Evolutionary conservation across 1,140 invertebrate genomes (phyloP), one percentile per base, ranked within the genome.

Genomic region (Trypoxylus dichotomus): DNA sequence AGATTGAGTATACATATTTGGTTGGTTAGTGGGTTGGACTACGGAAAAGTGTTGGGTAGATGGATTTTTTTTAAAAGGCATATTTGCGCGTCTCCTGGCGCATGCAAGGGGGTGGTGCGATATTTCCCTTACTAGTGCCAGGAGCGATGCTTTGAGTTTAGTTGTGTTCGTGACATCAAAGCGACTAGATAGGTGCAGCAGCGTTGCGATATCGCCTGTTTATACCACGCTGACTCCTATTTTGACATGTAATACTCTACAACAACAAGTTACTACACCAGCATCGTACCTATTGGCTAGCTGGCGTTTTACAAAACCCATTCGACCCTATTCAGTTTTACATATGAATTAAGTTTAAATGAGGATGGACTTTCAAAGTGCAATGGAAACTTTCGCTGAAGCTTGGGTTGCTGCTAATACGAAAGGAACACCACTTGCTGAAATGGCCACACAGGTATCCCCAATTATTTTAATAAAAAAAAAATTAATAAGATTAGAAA

Each of bases 351-450:
- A 29, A 68, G 27, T 68, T 32, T 78, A 58, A 81, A 83, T 83
- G 83, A 83, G 80, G 79, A 97, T 97, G 95, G 96, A 97, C 93
- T 96, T 97, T 91, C 95, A 97, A 90, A 96, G 95, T 90, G 96
- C 96, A 80, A 97, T 97, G 95, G 96, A 98, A 89, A 97, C 96
- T 80, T 97, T 98, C 87, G 95, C 96, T 74, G 96, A 97, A 89
- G 96, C 96, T 80, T 98, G 96, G 96, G 95, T 96, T 82, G 96
- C 95, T 77, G 95, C 95, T 85, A 97, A 96, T 86, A 94, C 94
- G 82, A 94, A 95, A 85, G 89, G 89, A 78, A 88, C 88, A 81
- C 86, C 84, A 7, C 83, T 87, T 7, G 86, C 85, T 73, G 89
- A 90, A 80, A 85, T 85, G 27, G 71, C 89, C 79, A 87, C 90